Evolutionary conservation across 2,888 invertebrate species (phyloP).

Genomic region (Trachelus troglodyta): DNA sequence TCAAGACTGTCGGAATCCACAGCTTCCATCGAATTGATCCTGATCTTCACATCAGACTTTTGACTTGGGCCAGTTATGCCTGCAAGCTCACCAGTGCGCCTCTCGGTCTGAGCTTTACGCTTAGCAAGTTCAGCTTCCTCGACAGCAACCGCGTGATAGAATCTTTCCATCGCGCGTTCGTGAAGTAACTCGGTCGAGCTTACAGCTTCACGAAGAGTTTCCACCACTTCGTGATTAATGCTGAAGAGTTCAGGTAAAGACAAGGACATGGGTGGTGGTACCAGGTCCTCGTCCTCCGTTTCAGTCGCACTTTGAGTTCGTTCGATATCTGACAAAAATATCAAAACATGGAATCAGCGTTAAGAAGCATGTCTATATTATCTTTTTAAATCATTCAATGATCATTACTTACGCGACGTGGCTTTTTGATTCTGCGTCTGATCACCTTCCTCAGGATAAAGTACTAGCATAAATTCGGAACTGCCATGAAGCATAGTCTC

Average conservation of each 20-base stretch:
- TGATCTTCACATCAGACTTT: slow-evolving; percentile 60
- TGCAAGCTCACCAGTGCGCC: slow-evolving; percentile 53
- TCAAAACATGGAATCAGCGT: not conserved
- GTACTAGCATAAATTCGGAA: slow-evolving; percentile 85
- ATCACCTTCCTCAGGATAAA: slow-evolving; percentile 72
- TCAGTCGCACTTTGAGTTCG: not conserved
- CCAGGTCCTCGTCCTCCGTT: slow-evolving; percentile 71
- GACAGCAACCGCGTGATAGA: slow-evolving; percentile 81
- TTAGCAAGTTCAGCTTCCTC: slow-evolving; percentile 73
- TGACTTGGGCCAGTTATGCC: slow-evolving; percentile 31
- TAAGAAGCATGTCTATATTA: not conserved
- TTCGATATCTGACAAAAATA: not conserved
- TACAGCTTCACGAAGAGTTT: slow-evolving; percentile 76
- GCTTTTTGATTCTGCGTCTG: slow-evolving; percentile 7
- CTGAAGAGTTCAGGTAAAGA: slow-evolving; percentile 82
- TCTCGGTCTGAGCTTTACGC: slow-evolving; percentile 44
- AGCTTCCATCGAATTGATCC: slow-evolving; percentile 69
- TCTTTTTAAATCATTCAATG: not conserved
- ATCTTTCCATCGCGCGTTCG: slow-evolving; percentile 84
- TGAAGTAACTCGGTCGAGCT: slow-evolving; percentile 87
- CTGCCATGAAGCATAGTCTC: slow-evolving; percentile 73
- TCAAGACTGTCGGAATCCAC: slow-evolving; percentile 67
- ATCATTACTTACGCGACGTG: slow-evolving; percentile 11
- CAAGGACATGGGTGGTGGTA: slow-evolving; percentile 84
- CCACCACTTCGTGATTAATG: slow-evolving; percentile 70